Evolutionary conservation across 2,113 vertebrate species (phyloP).

Genomic region (Serranochromis macrocephalus): DNA sequence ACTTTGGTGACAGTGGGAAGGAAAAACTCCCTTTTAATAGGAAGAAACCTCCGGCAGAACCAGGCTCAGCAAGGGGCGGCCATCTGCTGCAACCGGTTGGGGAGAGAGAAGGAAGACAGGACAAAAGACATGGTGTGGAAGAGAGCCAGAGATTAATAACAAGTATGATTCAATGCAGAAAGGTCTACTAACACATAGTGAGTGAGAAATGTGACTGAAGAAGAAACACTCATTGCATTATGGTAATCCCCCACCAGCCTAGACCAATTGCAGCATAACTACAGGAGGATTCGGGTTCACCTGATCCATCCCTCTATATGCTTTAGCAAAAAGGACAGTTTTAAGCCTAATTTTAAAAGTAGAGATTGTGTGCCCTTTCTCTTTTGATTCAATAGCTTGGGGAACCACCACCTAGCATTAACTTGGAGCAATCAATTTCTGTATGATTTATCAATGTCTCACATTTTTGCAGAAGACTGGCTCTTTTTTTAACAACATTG

Average conservation of each 20-base stretch:
- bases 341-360: background rate
- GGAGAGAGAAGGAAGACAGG: background rate
- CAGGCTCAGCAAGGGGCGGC: background rate
- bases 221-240: background rate
- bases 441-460: background rate
- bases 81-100: background rate
- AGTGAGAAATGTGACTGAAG: background rate
- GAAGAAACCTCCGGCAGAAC: background rate
- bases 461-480: background rate
- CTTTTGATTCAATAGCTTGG: background rate
- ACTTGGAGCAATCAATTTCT: background rate
- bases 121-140: background rate
- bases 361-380: background rate
- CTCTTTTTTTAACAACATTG: background rate
- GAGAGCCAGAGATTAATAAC: background rate
- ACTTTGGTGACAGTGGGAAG: background rate
- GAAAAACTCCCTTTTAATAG: background rate
- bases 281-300: background rate
- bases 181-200: background rate
- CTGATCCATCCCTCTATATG: background rate
- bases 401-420: background rate
- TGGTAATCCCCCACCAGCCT: background rate
- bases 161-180: background rate
- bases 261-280: background rate
- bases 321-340: background rate